Evolutionary conservation across 2,797 vertebrate genomes (phyloP), one percentile per base, ranked within the genome.

Genomic region (Meriones psammophilus): DNA sequence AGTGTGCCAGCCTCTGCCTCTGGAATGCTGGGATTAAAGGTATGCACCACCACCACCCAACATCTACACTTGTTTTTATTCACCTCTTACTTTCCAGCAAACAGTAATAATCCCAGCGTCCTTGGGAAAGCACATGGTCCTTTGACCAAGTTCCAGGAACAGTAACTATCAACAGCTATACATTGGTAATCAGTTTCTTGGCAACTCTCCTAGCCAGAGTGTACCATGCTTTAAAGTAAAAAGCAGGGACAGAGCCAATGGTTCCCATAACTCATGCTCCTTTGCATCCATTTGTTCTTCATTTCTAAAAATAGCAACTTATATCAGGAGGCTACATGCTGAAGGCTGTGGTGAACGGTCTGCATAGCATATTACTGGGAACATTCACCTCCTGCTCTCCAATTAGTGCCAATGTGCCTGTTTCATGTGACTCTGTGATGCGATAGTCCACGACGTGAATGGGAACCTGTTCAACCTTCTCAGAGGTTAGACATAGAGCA

Each of bases 81-180:
- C 8, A 42, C 36, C 36, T 83, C n/a, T 28, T 81, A 62, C 14
- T 83, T n/a, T 83, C 62, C 83, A 86, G 64, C 22, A 94, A 95
- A 94, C 9, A 68, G 95, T 66, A 94, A 93, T 73, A 92, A 83
- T 78, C 78, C 91, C 64, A 66, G 18, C 30, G 93, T 68, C 71
- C 30, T 74, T 95, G 18, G 91, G 58, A 91, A 85, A 91, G 26
- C 58, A 96, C 92, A 87, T 28, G 13, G 30, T 89, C 64, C 33
- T 22, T 26, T 88, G 58, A 90, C 0, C 95, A n/a, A 54, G 60
- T 66, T 64, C 76, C 0, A 33, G 60, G 89, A 62, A 7, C 36
- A 90, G 88, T 42, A 93, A 92, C 81, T 71, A 91, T 64, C 79
- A 60, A 94, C 87, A 96, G 64, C 62, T 93, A 92, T 80, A 94